A percentile compares a stretch with the other conserved stretches of the same genome.
Evolutionary conservation across 1,140 invertebrate genomes (phyloP).

Genomic region (Thaumatotibia leucotreta): DNA sequence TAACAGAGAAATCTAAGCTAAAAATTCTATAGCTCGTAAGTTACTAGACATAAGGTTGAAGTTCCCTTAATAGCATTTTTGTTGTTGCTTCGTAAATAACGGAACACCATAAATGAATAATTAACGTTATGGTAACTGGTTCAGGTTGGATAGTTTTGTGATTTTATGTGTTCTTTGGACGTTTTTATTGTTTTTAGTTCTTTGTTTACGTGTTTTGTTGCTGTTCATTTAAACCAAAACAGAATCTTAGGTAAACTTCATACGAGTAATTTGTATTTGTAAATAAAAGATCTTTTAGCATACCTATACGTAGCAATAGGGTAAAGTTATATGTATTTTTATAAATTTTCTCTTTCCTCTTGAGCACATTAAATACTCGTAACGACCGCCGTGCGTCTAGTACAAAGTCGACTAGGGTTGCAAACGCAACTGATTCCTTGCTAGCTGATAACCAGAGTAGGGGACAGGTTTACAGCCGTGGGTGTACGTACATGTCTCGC

Average conservation of each 20-base stretch:
- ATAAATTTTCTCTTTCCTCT: too few species aligned
- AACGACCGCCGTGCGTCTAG: too few species aligned
- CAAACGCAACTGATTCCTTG: not conserved
- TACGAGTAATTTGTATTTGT: too few species aligned
- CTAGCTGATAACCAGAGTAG: not conserved
- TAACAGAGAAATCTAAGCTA: too few species aligned
- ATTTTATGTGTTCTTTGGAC: conserved; percentile 2
- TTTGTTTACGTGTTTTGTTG: not conserved
- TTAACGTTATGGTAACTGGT: conserved; percentile 18
- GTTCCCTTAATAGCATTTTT: not conserved
- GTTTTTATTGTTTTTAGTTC: not conserved
- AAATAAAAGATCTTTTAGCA: too few species aligned
- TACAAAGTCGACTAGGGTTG: not conserved
- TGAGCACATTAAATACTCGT: too few species aligned
- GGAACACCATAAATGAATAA: conserved; percentile 30
- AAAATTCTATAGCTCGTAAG: too few species aligned
- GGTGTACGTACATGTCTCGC: not conserved
- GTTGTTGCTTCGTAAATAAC: conserved; percentile 22
- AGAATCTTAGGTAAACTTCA: too few species aligned
- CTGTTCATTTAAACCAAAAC: too few species aligned
- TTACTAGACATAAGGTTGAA: not conserved
- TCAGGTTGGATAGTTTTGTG: not conserved
- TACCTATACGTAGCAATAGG: too few species aligned
- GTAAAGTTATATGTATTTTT: too few species aligned
- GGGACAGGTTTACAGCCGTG: not conserved